phyloP scores from a whole-genome alignment of 2,797 vertebrate species.

The Liparis tanakae region DNA sequence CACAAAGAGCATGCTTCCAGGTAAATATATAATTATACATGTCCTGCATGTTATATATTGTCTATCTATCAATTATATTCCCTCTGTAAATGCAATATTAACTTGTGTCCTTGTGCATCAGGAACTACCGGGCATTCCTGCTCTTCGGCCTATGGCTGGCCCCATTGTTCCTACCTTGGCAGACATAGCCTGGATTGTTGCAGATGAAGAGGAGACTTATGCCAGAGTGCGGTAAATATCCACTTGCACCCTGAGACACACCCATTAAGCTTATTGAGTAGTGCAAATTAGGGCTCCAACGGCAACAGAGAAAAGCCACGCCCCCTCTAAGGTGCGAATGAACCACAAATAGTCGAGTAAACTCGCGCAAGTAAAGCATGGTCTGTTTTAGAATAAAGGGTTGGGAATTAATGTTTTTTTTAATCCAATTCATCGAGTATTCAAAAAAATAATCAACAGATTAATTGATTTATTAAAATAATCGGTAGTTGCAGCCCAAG shows the following conservation, averaged over 20 bases:
- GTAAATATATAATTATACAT: slow-evolving; percentile 67
- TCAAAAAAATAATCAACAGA: no score
- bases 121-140: slow-evolving; percentile 89
- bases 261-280: slow-evolving; percentile 1
- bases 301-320: no score
- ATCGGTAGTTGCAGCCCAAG: no score
- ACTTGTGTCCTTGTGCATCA: slow-evolving; percentile 58
- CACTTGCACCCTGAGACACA: neutral
- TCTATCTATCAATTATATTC: neutral
- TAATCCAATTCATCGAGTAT: no score
- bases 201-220: slow-evolving; percentile 97
- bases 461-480: no score
- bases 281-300: neutral
- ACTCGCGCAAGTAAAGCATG: no score
- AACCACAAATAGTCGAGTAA: no score
- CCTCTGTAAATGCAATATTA: neutral
- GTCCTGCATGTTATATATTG: neutral
- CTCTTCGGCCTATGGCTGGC: slow-evolving; percentile 85
- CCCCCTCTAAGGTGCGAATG: no score
- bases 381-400: no score
- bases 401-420: no score
- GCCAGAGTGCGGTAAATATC: slow-evolving; percentile 92
- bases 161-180: slow-evolving; percentile 95
- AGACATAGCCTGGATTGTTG: slow-evolving; percentile 97
- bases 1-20: slow-evolving; percentile 94